Evolutionary conservation across 2,888 invertebrate species (phyloP).

Genomic region (Xestia c-nigrum): DNA sequence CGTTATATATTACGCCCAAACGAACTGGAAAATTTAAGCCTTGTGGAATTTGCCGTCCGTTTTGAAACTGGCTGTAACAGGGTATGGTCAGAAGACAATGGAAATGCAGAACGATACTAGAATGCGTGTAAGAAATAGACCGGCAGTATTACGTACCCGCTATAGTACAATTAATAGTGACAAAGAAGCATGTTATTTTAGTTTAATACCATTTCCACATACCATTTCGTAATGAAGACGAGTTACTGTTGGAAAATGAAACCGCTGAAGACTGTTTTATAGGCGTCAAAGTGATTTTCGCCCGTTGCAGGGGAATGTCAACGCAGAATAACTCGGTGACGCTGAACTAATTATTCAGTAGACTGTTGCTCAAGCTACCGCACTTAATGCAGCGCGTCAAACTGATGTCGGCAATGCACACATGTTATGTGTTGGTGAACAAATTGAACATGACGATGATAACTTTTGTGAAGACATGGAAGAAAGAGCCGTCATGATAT

Average conservation of each 20-base stretch:
- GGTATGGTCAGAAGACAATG: conserved; percentile 61
- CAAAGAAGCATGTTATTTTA: background rate
- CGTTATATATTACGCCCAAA: conserved; percentile 57
- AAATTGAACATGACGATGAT: conserved; percentile 33
- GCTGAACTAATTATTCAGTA: conserved; percentile 45
- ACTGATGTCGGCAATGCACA: background rate
- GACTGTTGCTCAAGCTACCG: conserved; percentile 32
- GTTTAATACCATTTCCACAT: background rate
- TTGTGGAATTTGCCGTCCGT: conserved; percentile 69
- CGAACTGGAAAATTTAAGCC: conserved; percentile 60
- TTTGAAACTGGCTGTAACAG: conserved; percentile 61
- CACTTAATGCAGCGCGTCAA: conserved; percentile 35
- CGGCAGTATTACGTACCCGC: background rate
- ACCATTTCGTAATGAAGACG: background rate
- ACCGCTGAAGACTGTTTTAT: background rate
- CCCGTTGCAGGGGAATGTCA: conserved; percentile 23
- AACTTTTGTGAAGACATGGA: conserved; percentile 32
- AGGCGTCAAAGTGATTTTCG: background rate
- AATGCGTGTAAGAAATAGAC: conserved; percentile 65
- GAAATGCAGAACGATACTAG: conserved; percentile 55
- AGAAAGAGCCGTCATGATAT: conserved; percentile 14
- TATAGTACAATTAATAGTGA: background rate
- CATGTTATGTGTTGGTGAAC: conserved; percentile 31
- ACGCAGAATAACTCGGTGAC: conserved; percentile 40
- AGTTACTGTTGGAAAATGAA: background rate